Evolutionary conservation across 1,140 invertebrate species (phyloP).

Genomic region (Cherax destructor): DNA sequence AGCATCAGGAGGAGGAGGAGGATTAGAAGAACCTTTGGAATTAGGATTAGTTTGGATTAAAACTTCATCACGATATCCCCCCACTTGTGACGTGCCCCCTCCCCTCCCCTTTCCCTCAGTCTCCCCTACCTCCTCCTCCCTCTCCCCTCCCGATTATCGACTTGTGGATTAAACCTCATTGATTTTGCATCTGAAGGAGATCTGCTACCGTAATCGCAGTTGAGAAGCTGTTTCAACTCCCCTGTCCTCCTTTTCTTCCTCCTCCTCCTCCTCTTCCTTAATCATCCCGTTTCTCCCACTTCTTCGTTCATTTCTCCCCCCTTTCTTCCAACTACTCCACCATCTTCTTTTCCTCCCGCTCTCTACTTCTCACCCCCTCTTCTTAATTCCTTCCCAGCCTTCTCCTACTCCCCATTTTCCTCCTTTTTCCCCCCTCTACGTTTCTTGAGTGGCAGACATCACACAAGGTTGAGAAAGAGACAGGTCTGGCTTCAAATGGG

Average conservation of each 20-base stretch:
- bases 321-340: no score
- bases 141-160: slow-evolving; percentile 20
- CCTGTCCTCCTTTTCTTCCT: neutral
- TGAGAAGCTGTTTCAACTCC: neutral
- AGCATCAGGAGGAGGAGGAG: neutral
- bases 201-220: slow-evolving; percentile 14
- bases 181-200: slow-evolving; percentile 34
- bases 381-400: neutral
- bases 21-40: slow-evolving; percentile 12
- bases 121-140: neutral
- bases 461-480: neutral
- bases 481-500: neutral
- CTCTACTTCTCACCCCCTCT: neutral
- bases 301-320: no score
- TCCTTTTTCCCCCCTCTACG: no score
- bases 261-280: neutral
- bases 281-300: no score
- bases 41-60: slow-evolving; percentile 45
- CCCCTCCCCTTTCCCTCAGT: neutral
- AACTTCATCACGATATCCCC: slow-evolving; percentile 43
- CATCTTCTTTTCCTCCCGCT: neutral
- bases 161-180: slow-evolving; percentile 40
- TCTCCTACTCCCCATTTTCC: neutral
- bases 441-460: neutral
- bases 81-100: slow-evolving; percentile 15